Evolutionary conservation across 2,888 invertebrate genomes (phyloP).

Genomic region (Chorisops tibialis): DNA sequence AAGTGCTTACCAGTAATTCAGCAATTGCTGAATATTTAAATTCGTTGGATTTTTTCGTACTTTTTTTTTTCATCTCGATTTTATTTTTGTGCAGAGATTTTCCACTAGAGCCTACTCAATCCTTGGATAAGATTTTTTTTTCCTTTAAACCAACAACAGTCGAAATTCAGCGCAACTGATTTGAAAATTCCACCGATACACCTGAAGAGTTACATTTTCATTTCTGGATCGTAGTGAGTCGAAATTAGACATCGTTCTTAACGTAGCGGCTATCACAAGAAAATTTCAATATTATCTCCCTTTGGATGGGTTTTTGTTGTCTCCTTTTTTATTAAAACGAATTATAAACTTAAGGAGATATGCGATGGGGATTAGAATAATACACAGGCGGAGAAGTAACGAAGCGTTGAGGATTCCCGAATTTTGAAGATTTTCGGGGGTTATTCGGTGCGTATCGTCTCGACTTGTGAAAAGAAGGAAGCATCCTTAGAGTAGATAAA

Average conservation of each 20-base stretch:
- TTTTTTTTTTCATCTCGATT: neutral
- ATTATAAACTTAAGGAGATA: conserved; percentile 20
- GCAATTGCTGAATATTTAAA: conserved; percentile 24
- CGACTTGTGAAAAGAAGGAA: neutral
- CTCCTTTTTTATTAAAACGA: conserved; percentile 13
- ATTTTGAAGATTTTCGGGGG: neutral
- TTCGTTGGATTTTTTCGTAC: conserved; percentile 10
- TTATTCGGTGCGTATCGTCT: neutral
- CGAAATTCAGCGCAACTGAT: conserved; percentile 8
- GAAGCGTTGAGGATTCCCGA: conserved; percentile 1
- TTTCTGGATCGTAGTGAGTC: neutral
- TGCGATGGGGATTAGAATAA: neutral
- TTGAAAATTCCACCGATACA: conserved; percentile 10
- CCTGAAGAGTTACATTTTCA: neutral
- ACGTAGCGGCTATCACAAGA: neutral
- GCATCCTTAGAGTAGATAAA: too few species aligned
- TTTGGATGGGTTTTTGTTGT: conserved; percentile 6
- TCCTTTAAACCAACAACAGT: neutral
- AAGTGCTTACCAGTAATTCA: conserved; percentile 17
- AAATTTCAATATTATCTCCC: conserved; percentile 18
- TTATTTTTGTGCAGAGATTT: conserved; percentile 1
- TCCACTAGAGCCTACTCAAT: neutral
- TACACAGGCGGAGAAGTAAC: neutral
- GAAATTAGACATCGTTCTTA: neutral
- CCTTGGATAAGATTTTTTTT: neutral